A percentile compares a stretch with the other conserved stretches of the same genome.
Evolutionary conservation across 1,140 invertebrate genomes (phyloP).

Genomic region (Cardiocondyla obscurior): DNA sequence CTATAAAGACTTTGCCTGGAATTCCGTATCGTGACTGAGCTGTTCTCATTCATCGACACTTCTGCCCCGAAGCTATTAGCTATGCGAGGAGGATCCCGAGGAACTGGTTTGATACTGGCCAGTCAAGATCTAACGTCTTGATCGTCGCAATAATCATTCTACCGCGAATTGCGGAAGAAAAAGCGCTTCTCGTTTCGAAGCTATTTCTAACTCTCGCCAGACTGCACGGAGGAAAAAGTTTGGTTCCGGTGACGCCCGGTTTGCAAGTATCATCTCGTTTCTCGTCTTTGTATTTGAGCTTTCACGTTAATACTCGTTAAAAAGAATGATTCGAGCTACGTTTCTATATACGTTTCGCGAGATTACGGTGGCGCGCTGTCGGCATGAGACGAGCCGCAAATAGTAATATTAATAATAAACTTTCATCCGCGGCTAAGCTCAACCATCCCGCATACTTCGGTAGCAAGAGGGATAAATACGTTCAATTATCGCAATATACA

Average conservation of each 20-base stretch:
- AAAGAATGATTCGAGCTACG: background rate
- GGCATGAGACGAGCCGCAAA: background rate
- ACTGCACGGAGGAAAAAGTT: conserved; percentile 54
- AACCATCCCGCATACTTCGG: background rate
- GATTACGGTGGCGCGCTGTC: background rate
- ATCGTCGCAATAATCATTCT: conserved; percentile 35
- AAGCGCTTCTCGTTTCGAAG: conserved; percentile 42
- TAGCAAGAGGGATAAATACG: conserved; percentile 20
- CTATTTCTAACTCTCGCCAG: background rate
- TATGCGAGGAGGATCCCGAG: background rate
- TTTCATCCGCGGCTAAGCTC: background rate
- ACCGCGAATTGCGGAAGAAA: conserved; percentile 7
- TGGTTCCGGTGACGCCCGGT: background rate
- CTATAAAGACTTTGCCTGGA: conserved; percentile 19
- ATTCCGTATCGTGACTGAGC: conserved; percentile 17
- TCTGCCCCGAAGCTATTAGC: conserved; percentile 22
- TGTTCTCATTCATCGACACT: conserved; percentile 5
- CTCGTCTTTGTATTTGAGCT: conserved; percentile 5
- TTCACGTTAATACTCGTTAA: background rate
- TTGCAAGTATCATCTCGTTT: conserved; percentile 7
- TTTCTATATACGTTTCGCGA: background rate
- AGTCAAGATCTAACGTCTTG: background rate
- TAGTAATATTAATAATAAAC: conserved; percentile 5
- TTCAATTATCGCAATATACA: conserved; percentile 14
- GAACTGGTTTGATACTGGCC: conserved; percentile 23